Evolutionary conservation across 2,888 invertebrate species (phyloP).

Genomic region (Tribolium freemani): DNA sequence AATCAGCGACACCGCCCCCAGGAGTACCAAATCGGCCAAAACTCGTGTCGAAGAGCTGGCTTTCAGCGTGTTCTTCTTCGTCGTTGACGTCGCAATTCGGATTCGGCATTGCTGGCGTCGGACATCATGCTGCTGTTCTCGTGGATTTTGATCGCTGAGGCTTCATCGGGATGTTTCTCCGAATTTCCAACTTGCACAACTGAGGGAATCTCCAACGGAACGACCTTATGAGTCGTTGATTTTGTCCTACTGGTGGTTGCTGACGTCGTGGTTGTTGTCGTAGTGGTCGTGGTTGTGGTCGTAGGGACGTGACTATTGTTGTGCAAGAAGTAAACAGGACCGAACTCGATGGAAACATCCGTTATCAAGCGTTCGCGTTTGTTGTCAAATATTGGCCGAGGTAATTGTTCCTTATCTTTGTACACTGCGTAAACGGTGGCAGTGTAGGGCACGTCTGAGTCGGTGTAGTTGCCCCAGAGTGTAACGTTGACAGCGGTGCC

Average conservation of each 20-base stretch:
- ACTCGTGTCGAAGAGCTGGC: slow-evolving; percentile 23
- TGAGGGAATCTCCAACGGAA: slow-evolving; percentile 56
- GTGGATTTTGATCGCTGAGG: slow-evolving; percentile 57
- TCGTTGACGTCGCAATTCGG: slow-evolving; percentile 63
- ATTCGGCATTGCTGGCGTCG: slow-evolving; percentile 54
- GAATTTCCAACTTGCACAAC: slow-evolving; percentile 23
- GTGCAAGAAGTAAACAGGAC: slow-evolving; percentile 82
- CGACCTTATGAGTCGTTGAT: slow-evolving; percentile 70
- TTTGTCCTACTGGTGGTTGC: slow-evolving; percentile 70
- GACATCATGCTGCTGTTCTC: slow-evolving; percentile 66
- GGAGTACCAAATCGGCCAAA: slow-evolving; percentile 23
- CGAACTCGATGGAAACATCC: slow-evolving; percentile 80
- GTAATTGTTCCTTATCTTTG: slow-evolving; percentile 73
- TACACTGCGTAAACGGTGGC: slow-evolving; percentile 81
- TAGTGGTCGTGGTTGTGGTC: slow-evolving; percentile 75
- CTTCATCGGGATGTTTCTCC: slow-evolving; percentile 42
- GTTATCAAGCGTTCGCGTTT: slow-evolving; percentile 77
- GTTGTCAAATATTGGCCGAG: slow-evolving; percentile 75
- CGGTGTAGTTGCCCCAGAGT: slow-evolving; percentile 80
- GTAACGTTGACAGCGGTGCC: slow-evolving; percentile 91
- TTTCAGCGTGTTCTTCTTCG: slow-evolving; percentile 60
- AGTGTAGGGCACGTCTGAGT: slow-evolving; percentile 81
- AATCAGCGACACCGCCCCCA: slow-evolving; percentile 36
- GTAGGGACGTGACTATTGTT: slow-evolving; percentile 86
- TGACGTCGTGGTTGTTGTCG: slow-evolving; percentile 69